Conservation (phyloP, 2,113 vertebrate species). For the Hepsetus odoe region DNA sequence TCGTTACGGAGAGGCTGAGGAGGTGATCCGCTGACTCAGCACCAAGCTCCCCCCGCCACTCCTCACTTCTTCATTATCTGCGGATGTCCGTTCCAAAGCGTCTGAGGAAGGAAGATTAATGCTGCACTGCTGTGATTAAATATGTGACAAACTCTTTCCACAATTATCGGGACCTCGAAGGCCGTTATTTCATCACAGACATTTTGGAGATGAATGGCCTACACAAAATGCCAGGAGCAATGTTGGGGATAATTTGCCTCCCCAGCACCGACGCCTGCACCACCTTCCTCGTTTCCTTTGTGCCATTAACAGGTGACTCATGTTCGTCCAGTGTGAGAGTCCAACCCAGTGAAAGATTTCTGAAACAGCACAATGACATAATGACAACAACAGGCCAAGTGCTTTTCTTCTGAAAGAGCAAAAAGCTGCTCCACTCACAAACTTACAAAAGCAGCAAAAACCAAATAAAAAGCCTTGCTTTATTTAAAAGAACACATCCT, state of each 20-base stretch:
- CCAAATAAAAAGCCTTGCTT: too few species aligned
- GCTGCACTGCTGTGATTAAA: slow-evolving; percentile 32
- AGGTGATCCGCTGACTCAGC: not conserved
- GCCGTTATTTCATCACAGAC: slow-evolving; percentile 54
- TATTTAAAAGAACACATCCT: too few species aligned
- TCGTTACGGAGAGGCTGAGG: not conserved
- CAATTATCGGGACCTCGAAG: slow-evolving; percentile 20
- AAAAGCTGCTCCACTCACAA: too few species aligned
- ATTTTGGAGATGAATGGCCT: slow-evolving; percentile 50
- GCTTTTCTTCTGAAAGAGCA: too few species aligned
- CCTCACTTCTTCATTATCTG: slow-evolving; percentile 29
- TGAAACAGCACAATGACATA: not conserved
- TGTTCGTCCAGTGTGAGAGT: slow-evolving; percentile 23
- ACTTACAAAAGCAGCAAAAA: too few species aligned
- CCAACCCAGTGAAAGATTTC: slow-evolving; percentile 13
- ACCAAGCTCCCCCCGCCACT: not conserved
- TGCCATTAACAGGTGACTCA: slow-evolving; percentile 49
- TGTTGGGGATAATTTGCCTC: slow-evolving; percentile 47
- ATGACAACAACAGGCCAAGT: too few species aligned
- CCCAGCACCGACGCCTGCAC: not conserved
- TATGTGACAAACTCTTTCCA: not conserved
- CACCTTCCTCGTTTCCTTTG: not conserved
- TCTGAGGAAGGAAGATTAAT: slow-evolving; percentile 19
- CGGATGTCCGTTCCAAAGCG: not conserved
- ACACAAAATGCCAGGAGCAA: slow-evolving; percentile 31